Evolutionary conservation across 2,113 vertebrate genomes (phyloP).

Genomic region (Bostrychus sinensis): DNA sequence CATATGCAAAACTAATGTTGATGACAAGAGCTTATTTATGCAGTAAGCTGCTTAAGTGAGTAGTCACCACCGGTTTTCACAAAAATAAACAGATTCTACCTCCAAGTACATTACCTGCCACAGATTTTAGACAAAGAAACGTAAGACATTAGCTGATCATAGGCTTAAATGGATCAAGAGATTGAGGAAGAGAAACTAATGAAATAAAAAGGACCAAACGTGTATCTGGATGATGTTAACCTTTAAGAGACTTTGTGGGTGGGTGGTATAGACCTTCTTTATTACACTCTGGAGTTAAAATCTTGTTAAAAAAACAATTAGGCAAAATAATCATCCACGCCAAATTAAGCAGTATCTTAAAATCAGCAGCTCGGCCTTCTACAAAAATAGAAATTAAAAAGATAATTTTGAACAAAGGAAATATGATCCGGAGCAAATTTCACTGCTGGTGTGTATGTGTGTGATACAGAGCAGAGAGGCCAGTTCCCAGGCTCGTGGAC

Average conservation of each 20-base stretch:
- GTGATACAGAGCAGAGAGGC: conserved; percentile 27
- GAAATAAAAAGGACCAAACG: neutral
- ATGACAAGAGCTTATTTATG: neutral
- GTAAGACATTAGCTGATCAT: neutral
- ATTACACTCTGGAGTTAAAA: conserved; percentile 62
- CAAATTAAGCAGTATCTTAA: conserved; percentile 64
- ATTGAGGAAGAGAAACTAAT: neutral
- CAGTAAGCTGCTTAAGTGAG: too few relatives aligned
- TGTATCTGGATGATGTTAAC: conserved; percentile 63
- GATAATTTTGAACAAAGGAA: conserved; percentile 57
- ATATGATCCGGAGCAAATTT: conserved; percentile 46
- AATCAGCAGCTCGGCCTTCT: conserved; percentile 52
- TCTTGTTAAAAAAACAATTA: conserved; percentile 75
- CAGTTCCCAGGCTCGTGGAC: conserved; percentile 64
- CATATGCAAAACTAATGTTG: neutral
- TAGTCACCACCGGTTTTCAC: neutral
- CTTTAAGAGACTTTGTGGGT: conserved; percentile 56
- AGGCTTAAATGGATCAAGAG: neutral
- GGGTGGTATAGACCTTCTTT: conserved; percentile 61
- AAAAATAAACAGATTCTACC: neutral
- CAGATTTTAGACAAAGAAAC: neutral
- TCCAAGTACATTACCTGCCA: neutral
- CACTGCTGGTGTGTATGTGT: conserved; percentile 15
- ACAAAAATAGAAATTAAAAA: conserved; percentile 57
- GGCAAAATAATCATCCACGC: conserved; percentile 65